Evolutionary conservation across 2,113 vertebrate species (phyloP).

Genomic region (Strix uralensis): DNA sequence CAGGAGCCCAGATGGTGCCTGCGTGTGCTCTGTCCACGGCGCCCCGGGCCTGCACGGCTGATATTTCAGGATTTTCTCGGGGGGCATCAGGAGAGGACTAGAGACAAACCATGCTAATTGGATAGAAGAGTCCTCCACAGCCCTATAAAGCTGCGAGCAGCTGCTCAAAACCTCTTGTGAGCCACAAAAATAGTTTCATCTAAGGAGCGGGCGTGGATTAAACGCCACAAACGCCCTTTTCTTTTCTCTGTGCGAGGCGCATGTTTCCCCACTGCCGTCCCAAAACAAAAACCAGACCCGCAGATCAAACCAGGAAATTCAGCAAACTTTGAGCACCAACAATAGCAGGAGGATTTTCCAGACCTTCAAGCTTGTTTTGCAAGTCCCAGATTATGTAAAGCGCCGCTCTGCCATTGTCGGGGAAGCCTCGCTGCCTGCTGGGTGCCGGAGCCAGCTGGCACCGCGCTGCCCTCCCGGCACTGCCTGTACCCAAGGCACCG

Average conservation of each 20-base stretch:
- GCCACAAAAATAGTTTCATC: neutral
- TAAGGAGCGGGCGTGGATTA: neutral
- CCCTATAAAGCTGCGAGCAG: neutral
- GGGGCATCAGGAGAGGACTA: neutral
- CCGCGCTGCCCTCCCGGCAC: neutral
- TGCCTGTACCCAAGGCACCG: neutral
- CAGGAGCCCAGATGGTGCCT: neutral
- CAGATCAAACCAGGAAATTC: slow-evolving; percentile 17
- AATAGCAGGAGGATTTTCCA: slow-evolving; percentile 46
- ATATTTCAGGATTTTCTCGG: neutral
- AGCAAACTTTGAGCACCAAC: slow-evolving; percentile 19
- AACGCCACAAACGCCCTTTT: neutral
- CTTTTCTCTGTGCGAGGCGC: neutral
- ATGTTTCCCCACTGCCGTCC: neutral
- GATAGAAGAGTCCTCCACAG: neutral
- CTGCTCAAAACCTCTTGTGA: slow-evolving; percentile 8
- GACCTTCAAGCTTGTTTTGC: slow-evolving; percentile 43
- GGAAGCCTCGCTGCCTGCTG: neutral
- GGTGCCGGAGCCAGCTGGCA: slow-evolving; percentile 45
- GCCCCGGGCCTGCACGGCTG: rapidly evolving
- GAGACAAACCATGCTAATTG: slow-evolving; percentile 26
- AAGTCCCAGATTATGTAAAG: slow-evolving; percentile 52
- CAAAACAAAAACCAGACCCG: neutral
- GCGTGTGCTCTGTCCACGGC: rapidly evolving
- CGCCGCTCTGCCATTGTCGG: neutral